Evolutionary conservation across 2,888 invertebrate genomes (phyloP).

Genomic region (Masnerella sp.): DNA sequence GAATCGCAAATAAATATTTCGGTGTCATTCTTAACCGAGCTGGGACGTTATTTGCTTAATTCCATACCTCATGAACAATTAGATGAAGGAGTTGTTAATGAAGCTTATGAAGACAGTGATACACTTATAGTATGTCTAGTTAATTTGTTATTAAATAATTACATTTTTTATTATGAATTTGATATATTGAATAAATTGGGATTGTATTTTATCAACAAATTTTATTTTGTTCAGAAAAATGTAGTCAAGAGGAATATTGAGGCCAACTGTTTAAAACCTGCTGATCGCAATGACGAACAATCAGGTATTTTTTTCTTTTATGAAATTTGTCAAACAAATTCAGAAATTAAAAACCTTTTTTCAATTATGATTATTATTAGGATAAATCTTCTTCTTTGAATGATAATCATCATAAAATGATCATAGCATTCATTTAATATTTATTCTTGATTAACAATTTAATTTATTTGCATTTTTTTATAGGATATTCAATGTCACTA

Average conservation of each 20-base stretch:
- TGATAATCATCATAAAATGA: no score
- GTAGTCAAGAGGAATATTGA: slow-evolving; percentile 54
- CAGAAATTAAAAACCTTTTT: no score
- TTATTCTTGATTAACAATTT: no score
- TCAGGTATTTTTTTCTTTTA: slow-evolving; percentile 72
- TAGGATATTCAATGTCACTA: slow-evolving; percentile 84
- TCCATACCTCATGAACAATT: slow-evolving; percentile 81
- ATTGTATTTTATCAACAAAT: neutral
- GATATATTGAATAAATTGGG: neutral
- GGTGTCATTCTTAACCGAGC: slow-evolving; percentile 83
- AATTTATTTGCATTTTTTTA: slow-evolving; percentile 5
- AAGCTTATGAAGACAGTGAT: slow-evolving; percentile 83
- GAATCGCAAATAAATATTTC: slow-evolving; percentile 85
- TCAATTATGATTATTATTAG: no score
- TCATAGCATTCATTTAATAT: no score
- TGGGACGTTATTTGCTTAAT: slow-evolving; percentile 82
- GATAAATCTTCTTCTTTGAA: no score
- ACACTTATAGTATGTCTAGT: slow-evolving; percentile 39
- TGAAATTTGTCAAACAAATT: no score
- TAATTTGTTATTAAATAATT: neutral
- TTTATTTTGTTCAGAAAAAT: slow-evolving; percentile 47
- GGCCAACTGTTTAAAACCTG: slow-evolving; percentile 47
- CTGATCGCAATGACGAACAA: slow-evolving; percentile 69
- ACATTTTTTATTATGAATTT: no score
- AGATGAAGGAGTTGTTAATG: slow-evolving; percentile 85